Percentiles rank a stretch among this genome's conserved stretches.
These are phyloP conservation scores for Indri indri DNA, from an alignment of 2,113 vertebrate genomes.

Conservation along the genomic window DNA sequence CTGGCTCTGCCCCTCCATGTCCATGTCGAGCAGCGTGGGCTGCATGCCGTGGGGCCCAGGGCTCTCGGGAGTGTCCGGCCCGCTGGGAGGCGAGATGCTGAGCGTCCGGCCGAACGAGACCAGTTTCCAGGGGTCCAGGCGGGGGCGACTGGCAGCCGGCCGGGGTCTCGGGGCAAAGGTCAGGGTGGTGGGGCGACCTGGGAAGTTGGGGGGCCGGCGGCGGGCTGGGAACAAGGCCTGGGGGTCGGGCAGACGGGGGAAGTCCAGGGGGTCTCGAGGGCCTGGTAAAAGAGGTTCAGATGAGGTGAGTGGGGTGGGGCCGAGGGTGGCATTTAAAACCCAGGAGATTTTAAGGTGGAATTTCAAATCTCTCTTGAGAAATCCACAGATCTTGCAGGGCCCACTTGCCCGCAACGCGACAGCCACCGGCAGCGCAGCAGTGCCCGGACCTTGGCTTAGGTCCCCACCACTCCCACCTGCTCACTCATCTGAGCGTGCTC, in stretches of 20 bases:
- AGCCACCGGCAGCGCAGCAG: too few relatives aligned
- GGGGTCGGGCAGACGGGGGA: conserved; percentile 88
- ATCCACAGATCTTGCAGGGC: not conserved
- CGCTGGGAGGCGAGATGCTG: conserved; percentile 89
- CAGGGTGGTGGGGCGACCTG: conserved; percentile 89
- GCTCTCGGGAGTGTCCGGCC: conserved; percentile 65
- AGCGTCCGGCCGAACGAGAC: conserved; percentile 88
- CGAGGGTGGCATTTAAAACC: not conserved
- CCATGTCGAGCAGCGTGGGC: conserved; percentile 92
- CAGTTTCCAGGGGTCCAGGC: conserved; percentile 91
- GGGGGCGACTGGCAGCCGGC: conserved; percentile 86
- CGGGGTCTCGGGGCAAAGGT: conserved; percentile 91
- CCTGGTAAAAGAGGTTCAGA: conserved; percentile 76
- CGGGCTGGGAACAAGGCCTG: conserved; percentile 83
- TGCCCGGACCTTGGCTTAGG: fast-evolving
- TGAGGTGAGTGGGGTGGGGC: not conserved
- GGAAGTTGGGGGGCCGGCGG: conserved; percentile 76
- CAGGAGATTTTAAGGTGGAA: not conserved
- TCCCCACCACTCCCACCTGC: fast-evolving
- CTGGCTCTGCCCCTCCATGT: conserved; percentile 91
- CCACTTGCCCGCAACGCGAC: not conserved
- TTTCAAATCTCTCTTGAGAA: not conserved
- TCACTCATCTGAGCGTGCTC: not conserved
- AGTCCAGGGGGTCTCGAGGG: conserved; percentile 82
- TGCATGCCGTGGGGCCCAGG: conserved; percentile 28